Conservation (phyloP, 2,113 vertebrate species). For the Centropus bengalensis region DNA sequence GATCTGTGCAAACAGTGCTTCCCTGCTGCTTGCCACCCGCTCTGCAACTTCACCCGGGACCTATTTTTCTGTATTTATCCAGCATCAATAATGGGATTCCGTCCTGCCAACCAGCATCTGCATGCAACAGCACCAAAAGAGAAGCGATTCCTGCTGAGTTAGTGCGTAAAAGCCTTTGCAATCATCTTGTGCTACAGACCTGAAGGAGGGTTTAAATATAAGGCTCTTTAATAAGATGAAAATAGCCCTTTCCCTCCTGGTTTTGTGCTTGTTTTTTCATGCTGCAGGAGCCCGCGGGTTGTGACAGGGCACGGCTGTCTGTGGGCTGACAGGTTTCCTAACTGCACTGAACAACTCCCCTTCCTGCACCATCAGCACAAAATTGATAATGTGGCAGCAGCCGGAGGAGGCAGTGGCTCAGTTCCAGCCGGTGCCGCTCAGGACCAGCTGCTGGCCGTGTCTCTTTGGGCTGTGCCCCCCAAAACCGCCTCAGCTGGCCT, state of each 20-base stretch:
- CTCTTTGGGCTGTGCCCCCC: not conserved
- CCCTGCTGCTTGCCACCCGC: not conserved
- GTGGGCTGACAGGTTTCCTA: constrained; percentile 7
- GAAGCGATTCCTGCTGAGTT: not conserved
- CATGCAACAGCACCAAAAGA: not conserved
- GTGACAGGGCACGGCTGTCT: not conserved
- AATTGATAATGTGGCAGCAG: not conserved
- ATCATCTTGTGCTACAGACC: not conserved
- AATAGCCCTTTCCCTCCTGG: not conserved
- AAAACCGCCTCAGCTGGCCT: not conserved
- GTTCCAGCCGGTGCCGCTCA: rapidly evolving
- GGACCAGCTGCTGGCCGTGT: not conserved
- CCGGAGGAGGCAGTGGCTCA: not conserved
- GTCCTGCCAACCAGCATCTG: not conserved
- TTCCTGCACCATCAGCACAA: not conserved
- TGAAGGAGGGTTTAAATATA: not conserved
- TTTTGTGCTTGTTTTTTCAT: not conserved
- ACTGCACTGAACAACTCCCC: rapidly evolving
- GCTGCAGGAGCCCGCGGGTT: not conserved
- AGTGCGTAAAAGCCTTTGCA: not conserved
- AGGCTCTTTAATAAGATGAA: not conserved
- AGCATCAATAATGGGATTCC: not conserved
- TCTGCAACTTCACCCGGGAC: not conserved
- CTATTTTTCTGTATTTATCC: not conserved
- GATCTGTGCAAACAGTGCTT: not conserved